Base-by-base conservation (phyloP, 2,113 vertebrate species). In the Rhinopomastus cyanomelas region DNA sequence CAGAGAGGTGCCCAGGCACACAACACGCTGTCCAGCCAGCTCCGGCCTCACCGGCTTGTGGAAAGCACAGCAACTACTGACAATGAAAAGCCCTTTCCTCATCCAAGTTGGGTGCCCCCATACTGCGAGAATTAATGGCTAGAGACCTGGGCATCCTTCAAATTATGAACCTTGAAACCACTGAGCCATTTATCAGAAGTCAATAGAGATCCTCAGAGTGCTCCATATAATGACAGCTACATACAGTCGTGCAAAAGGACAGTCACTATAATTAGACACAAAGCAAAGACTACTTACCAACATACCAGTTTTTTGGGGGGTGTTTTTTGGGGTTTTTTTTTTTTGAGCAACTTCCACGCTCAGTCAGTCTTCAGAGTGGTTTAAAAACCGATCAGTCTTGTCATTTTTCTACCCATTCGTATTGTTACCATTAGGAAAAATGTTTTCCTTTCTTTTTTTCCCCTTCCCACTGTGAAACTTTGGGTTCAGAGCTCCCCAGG, bases 381-480 rank as follows among this genome's bases (percentile, higher is more conserved):
- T 97, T 97, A 97, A 96, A n/a, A 98, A 97, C 96, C 97, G 98
- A 98, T 98, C 98, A 97, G 98, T 98, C 98, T 99, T 97, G 98
- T 99, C 98, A 98, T 98, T 98, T n/a, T 98, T 98, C 98, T 98
- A 98, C 98, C n/a, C 98, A 97, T 98, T 99, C 98, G 98, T 97
- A 99, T 99, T 99, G 98, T 98, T 99, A 99, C 97, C n/a, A 97
- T 99, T 99, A 98, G 98, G 98, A 98, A 99, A 98, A 98, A 98
- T 98, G 98, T 98, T 98, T 97, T 98, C 98, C 98, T 98, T 98
- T 98, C 97, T 98, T 98, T 98, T 98, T 98, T 97, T 94, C 98
- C 98, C 98, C 97, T 99, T 98, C 98, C 98, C 98, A 98, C 98
- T 98, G 98, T 98, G 98, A 98, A 98, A 98, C 98, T 98, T 98